These are phyloP conservation scores for Uropetala carovei DNA, from an alignment of 2,888 invertebrate genomes.

Conservation along the genomic window DNA sequence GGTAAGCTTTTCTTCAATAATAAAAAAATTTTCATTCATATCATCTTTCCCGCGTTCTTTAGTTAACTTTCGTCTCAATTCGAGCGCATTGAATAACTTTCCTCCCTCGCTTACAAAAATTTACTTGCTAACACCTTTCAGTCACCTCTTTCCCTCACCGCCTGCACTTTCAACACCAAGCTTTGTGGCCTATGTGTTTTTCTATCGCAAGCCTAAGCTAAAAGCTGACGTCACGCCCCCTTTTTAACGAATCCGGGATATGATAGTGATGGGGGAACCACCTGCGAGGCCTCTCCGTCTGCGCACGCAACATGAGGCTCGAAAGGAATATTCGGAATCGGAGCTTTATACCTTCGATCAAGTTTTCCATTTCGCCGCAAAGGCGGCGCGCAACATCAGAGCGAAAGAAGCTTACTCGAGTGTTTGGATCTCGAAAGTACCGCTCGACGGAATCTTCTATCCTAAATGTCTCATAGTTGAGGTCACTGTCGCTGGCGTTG, in stretches of 20 bases:
- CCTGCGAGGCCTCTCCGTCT: constrained; percentile 7
- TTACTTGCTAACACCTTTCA: too few species aligned
- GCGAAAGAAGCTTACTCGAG: neutral
- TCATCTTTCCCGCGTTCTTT: too few species aligned
- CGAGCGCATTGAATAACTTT: too few species aligned
- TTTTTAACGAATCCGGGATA: constrained; percentile 59
- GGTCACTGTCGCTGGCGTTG: neutral
- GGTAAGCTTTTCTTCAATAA: too few species aligned
- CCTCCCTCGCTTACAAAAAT: too few species aligned
- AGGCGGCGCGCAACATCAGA: constrained; percentile 18
- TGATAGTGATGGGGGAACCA: constrained; percentile 38
- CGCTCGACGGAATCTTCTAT: neutral
- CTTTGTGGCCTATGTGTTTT: constrained; percentile 41
- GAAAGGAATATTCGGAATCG: constrained; percentile 42
- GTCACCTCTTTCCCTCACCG: neutral
- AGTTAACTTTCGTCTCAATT: too few species aligned
- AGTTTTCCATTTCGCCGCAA: neutral
- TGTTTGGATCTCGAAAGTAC: neutral
- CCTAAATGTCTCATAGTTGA: neutral
- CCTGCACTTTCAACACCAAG: constrained; percentile 3
- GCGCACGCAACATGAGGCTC: constrained; percentile 51
- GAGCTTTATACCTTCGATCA: neutral
- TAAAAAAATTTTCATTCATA: too few species aligned
- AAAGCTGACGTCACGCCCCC: constrained; percentile 49
- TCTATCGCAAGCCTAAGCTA: constrained; percentile 8